Percentiles rank a stretch among this genome's conserved stretches.
phyloP scores from a whole-genome alignment of 2,113 vertebrate species.

The Nanorana parkeri region DNA sequence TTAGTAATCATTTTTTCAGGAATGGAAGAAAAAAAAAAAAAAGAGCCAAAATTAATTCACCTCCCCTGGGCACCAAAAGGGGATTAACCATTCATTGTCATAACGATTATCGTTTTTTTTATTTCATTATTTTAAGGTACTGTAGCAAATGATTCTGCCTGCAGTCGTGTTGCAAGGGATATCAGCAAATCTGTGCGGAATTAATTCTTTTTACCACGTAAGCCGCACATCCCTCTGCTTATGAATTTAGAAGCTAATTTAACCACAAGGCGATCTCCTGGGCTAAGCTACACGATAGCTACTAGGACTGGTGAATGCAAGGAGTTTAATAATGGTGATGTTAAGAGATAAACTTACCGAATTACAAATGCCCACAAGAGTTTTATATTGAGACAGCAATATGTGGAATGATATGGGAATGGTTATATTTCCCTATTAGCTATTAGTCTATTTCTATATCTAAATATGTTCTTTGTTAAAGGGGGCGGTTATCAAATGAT shows the following conservation, averaged over 20 bases:
- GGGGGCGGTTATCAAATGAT: too few relatives aligned
- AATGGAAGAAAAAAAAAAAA: background rate
- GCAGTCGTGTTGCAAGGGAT: background rate
- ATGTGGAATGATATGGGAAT: background rate
- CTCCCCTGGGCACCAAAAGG: background rate
- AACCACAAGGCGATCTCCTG: background rate
- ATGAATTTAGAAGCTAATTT: constrained; percentile 1
- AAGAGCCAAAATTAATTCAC: constrained; percentile 28
- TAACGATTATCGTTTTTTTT: background rate
- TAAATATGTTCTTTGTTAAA: too few relatives aligned
- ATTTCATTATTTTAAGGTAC: constrained; percentile 7
- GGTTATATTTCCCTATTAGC: too few relatives aligned
- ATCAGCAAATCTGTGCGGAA: background rate
- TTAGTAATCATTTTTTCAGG: constrained; percentile 21
- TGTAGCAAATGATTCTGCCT: background rate
- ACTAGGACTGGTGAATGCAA: background rate
- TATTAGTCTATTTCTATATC: too few relatives aligned
- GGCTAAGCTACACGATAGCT: background rate
- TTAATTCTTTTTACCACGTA: background rate
- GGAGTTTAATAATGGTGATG: background rate
- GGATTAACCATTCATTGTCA: constrained; percentile 36
- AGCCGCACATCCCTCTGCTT: background rate
- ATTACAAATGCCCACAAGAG: constrained; percentile 30
- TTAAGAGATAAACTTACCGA: background rate
- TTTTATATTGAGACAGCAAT: background rate